Conservation (phyloP, 2,888 invertebrate genomes). For the Gibbula magus region DNA sequence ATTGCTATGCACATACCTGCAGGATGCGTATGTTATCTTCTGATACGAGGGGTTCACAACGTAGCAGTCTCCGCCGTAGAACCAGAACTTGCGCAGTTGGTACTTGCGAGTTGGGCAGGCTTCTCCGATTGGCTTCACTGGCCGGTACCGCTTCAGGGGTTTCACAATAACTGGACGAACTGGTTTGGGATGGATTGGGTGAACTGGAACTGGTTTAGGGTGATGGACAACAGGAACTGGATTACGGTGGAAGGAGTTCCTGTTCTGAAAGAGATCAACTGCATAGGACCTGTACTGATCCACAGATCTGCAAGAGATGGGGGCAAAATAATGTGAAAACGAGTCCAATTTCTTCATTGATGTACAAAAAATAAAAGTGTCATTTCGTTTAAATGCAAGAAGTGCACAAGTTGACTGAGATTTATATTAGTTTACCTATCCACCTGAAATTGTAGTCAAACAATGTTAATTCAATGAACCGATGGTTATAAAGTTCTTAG, state of each 20-base stretch:
- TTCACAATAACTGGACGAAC: background rate
- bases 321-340: no score
- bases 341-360: no score
- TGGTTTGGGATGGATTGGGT: background rate
- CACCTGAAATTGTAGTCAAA: no score
- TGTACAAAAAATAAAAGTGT: no score
- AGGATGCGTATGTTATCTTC: background rate
- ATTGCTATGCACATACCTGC: background rate
- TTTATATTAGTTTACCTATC: no score
- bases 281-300: no score
- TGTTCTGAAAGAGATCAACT: no score
- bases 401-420: no score
- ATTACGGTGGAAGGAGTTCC: background rate
- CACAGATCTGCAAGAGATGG: no score
- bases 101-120: background rate
- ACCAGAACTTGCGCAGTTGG: background rate
- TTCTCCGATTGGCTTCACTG: background rate
- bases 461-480: no score
- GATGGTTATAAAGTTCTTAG: no score
- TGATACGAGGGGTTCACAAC: slow-evolving; percentile 12
- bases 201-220: background rate
- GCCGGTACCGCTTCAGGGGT: background rate
- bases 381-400: no score
- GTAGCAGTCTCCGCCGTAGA: background rate
- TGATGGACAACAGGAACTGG: background rate